Base-by-base conservation (phyloP, 2,888 invertebrate genomes). In the Oligia fasciuncula region DNA sequence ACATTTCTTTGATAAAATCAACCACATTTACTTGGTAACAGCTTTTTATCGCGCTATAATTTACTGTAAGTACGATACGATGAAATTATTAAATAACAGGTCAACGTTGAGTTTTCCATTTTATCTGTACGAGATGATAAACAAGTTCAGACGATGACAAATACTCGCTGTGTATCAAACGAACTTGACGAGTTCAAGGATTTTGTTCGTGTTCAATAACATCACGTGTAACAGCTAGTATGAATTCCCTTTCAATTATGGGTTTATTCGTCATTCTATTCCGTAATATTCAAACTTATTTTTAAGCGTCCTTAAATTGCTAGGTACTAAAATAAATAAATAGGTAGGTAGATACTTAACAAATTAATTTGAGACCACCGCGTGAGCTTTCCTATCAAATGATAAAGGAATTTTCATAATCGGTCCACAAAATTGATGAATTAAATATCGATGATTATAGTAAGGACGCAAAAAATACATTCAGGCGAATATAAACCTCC, bases 181-280 rank as follows among this genome's bases (percentile, higher is more conserved):
- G n/a, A n/a, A n/a, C n/a, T n/a, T n/a, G n/a, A 68, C 0, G 19
- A 73, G 85, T 86, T 83, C 86, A 85, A 85, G 85, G 85, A 75
- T 80, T 40, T 67, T 13, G 23, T 49, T 65, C 51, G n/a, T 81
- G 35, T 73, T 62, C 51, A 72, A 68, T 72, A 83, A 77, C 60
- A 83, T 66, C 69, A 73, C 62, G 63, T 73, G 63, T 35, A 69
- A 19, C 46, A 46, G 2, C 11, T 57, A 35, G 29, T 11, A 11
- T 46, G n/a, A 49, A 69, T 46, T 46, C n/a, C n/a, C n/a, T 46
- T 46, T 40, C 65, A 40, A 13, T 5, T n/a, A n/a, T 9, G 14
- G 1, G 6, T 14, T 14, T 67, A 67, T 17, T 46, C n/a, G 2
- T n/a, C 17, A 46, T 29, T 29, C 6, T 49, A 69, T 49, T 69